Evolutionary conservation across 2,113 vertebrate species (phyloP).

Genomic region (Dasyornis broadbenti): DNA sequence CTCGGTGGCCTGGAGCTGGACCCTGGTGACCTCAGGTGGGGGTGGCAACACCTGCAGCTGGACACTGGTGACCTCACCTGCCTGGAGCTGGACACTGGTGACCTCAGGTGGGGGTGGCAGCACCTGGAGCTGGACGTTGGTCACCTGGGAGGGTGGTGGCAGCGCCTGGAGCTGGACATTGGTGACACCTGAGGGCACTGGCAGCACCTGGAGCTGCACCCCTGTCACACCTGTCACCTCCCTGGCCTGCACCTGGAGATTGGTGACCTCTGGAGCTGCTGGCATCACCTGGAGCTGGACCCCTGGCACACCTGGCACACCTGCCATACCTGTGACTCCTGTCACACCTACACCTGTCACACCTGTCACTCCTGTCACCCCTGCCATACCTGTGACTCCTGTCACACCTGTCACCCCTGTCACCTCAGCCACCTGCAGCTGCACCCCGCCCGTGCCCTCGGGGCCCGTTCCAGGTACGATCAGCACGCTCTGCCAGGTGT

Average conservation of each 20-base stretch:
- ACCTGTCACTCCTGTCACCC: not conserved
- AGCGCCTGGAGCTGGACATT: not conserved
- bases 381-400: not conserved
- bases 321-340: not conserved
- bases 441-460: not conserved
- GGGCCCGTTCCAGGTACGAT: too few relatives aligned
- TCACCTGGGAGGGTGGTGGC: not conserved
- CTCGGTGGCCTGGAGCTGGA: not conserved
- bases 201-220: not conserved
- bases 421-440: not conserved
- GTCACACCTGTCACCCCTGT: not conserved
- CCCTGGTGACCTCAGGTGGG: not conserved
- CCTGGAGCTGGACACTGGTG: not conserved
- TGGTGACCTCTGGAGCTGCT: not conserved
- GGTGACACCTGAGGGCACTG: not conserved
- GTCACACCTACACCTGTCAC: not conserved
- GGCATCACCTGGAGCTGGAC: not conserved
- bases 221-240: not conserved
- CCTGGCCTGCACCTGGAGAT: too few relatives aligned
- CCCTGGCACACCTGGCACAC: not conserved
- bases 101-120: not conserved
- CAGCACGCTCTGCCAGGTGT: not conserved
- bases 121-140: not conserved
- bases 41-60: not conserved
- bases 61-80: not conserved